Evolutionary conservation across 2,797 vertebrate genomes (phyloP), one percentile per base, ranked within the genome.

Genomic region (Esox masquinongy): DNA sequence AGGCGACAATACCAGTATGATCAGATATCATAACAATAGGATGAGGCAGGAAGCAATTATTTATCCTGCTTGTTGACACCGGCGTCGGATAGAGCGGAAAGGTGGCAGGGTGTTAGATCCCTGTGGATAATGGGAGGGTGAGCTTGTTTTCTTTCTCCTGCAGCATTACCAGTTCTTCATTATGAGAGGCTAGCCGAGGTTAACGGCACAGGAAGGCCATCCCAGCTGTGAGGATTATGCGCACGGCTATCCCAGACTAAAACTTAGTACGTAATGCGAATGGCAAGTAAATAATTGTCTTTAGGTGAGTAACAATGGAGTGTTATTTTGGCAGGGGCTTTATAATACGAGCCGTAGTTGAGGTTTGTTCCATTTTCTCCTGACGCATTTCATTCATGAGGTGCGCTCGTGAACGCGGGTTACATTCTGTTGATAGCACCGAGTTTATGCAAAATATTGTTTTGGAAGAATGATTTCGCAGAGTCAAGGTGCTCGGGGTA

Each of bases 221-320:
- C 0, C 74, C 47, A 51, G 76, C 80, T 85, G 76, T 77, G 84
- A 85, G 80, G 87, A 88, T 88, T 87, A 88, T 86, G 86, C 75
- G 83, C 80, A 67, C 43, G 77, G 82, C n/a, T 24, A 22, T 7
- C 31, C 31, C 34, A 19, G 22, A 73, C 51, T 63, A 17, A 51
- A 67, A 24, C 53, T 22, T 22, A 59, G 53, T 16, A 8, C n/a
- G 47, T 77, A 72, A 72, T 51, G 64, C 56, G 84, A 83, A n/a
- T n/a, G 77, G 83, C 84, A 89, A 88, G 88, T 88, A 81, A 88
- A 88, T 88, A 82, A 88, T 89, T 89, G 80, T 91, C 87, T 90
- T 85, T 85, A 84, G 85, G 81, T 87, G 86, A 87, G 88, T 84
- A 87, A 88, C 80, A 88, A 87, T 86, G 72, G 68, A 49, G 70